A percentile compares a stretch with the other conserved stretches of the same genome.
Evolutionary conservation across 2,113 vertebrate species (phyloP).

Genomic region (Bostrychus sinensis): DNA sequence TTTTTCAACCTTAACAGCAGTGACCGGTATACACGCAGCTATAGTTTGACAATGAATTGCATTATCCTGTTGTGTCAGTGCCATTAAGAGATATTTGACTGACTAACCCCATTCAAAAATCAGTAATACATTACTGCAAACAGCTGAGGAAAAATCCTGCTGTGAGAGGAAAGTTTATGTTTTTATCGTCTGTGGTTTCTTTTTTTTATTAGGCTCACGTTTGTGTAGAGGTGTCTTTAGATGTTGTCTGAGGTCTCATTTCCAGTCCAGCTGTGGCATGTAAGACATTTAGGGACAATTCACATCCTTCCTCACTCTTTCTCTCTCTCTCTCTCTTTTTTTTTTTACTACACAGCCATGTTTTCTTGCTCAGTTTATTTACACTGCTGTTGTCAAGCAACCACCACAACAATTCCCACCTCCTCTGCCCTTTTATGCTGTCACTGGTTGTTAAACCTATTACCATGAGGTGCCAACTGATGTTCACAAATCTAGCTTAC

Average conservation of each 20-base stretch:
- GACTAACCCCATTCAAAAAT: too few species aligned
- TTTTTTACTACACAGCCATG: constrained; percentile 36
- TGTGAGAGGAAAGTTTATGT: not conserved
- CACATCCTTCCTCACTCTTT: constrained; percentile 24
- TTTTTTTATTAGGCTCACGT: not conserved
- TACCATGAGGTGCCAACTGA: constrained; percentile 47
- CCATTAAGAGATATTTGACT: too few species aligned
- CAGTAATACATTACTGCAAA: too few species aligned
- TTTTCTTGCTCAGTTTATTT: constrained; percentile 67
- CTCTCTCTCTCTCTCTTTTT: constrained; percentile 4
- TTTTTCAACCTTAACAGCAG: too few species aligned
- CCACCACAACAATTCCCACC: constrained; percentile 68
- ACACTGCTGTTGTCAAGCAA: constrained; percentile 66
- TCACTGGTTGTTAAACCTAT: constrained; percentile 46
- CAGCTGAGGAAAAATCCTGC: too few species aligned
- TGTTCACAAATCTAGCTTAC: too few species aligned
- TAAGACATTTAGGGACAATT: constrained; percentile 34
- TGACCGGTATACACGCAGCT: too few species aligned
- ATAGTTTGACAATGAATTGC: too few species aligned
- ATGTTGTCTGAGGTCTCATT: constrained; percentile 41
- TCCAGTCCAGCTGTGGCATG: constrained; percentile 42
- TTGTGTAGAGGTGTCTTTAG: constrained; percentile 22
- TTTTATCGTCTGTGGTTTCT: not conserved
- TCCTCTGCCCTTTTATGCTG: constrained; percentile 34
- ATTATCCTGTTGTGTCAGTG: too few species aligned